Percentiles rank a stretch among this genome's conserved stretches.
These are phyloP conservation scores for Talpa occidentalis DNA, from an alignment of 2,113 vertebrate genomes.

Conservation along the genomic window DNA sequence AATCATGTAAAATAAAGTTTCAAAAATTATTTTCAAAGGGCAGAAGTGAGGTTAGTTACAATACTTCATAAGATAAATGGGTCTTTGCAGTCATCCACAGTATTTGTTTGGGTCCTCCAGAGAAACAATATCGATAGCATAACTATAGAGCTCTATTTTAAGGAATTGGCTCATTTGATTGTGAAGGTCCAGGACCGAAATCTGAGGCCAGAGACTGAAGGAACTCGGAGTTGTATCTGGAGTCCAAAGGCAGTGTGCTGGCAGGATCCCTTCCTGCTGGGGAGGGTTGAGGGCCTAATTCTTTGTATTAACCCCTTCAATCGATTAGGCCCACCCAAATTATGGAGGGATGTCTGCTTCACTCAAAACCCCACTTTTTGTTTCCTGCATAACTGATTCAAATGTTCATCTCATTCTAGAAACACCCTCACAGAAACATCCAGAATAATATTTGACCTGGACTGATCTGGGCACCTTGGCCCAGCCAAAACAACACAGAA, in stretches of 20 bases:
- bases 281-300: not conserved
- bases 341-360: not conserved
- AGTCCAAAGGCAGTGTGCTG: not conserved
- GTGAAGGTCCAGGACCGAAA: not conserved
- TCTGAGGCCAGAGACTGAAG: not conserved
- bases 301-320: not conserved
- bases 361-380: not conserved
- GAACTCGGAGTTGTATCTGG: not conserved
- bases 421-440: not conserved
- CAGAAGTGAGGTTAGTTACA: not conserved
- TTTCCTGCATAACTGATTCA: no score
- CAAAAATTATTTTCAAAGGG: not conserved
- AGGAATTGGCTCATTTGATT: not conserved
- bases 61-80: not conserved
- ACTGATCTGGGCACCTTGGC: not conserved
- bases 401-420: not conserved
- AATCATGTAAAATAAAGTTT: slow-evolving; percentile 17
- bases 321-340: not conserved
- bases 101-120: not conserved
- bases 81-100: not conserved
- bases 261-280: not conserved
- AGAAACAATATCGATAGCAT: not conserved
- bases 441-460: not conserved
- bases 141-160: not conserved
- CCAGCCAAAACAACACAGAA: not conserved